phyloP scores from a whole-genome alignment of 2,888 invertebrate species.

The Sabatieria punctata region DNA sequence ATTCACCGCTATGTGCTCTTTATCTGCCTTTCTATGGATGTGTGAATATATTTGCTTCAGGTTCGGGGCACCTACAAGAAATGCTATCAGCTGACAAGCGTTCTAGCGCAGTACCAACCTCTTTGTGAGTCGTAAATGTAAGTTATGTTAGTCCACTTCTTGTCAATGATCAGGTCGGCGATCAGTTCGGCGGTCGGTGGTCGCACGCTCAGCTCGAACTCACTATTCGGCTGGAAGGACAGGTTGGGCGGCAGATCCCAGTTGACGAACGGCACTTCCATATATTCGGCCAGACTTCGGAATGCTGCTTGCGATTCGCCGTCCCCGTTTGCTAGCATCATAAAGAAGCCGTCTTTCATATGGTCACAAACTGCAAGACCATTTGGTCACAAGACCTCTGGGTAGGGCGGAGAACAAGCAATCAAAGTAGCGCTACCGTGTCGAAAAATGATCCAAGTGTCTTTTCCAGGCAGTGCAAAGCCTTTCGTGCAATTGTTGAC shows the following conservation, averaged over 20 bases:
- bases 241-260: slow-evolving; percentile 13
- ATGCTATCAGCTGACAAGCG: too few species aligned
- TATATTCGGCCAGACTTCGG: slow-evolving; percentile 12
- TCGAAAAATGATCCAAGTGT: too few species aligned
- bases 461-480: too few species aligned
- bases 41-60: too few species aligned
- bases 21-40: too few species aligned
- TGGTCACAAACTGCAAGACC: slow-evolving; percentile 25
- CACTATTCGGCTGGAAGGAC: slow-evolving; percentile 5
- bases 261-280: slow-evolving; percentile 19
- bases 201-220: slow-evolving; percentile 49
- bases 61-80: too few species aligned
- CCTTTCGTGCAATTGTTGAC: too few species aligned
- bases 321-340: slow-evolving; percentile 20
- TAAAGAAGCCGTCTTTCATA: slow-evolving; percentile 26
- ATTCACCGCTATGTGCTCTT: too few species aligned
- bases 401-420: too few species aligned
- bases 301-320: slow-evolving; percentile 17
- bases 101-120: too few species aligned
- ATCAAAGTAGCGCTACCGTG: too few species aligned
- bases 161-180: slow-evolving; percentile 77
- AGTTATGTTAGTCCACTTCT: slow-evolving; percentile 72
- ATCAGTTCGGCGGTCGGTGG: slow-evolving; percentile 89
- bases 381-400: too few species aligned
- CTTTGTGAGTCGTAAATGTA: slow-evolving; percentile 79